Percentiles rank a stretch among this genome's conserved stretches.
Evolutionary conservation across 2,113 vertebrate genomes (phyloP).

Genomic region (Lasiurus borealis): DNA sequence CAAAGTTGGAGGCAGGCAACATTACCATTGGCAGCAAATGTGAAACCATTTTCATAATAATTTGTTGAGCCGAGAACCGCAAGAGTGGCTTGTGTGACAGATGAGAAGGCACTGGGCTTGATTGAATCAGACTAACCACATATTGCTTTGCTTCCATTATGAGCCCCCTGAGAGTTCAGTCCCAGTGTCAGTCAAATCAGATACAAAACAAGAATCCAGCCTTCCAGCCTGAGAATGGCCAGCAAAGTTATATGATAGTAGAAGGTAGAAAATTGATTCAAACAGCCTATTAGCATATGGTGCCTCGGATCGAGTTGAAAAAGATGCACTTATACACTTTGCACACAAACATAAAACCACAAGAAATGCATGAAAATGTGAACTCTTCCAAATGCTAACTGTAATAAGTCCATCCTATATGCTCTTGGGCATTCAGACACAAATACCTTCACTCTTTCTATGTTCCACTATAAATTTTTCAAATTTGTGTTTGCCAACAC

Average conservation of each 20-base stretch:
- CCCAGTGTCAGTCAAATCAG: conserved; percentile 65
- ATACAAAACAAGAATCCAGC: conserved; percentile 63
- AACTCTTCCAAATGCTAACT: background rate
- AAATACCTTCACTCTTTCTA: background rate
- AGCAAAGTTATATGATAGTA: background rate
- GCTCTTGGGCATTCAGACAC: conserved; percentile 37
- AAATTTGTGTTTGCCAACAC: conserved; percentile 71
- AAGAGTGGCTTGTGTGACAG: conserved; percentile 71
- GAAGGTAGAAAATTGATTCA: conserved; percentile 26
- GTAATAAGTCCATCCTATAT: conserved; percentile 46
- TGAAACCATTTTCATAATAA: conserved; percentile 82
- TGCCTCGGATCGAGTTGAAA: background rate
- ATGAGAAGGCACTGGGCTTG: conserved; percentile 72
- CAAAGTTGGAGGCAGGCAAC: conserved; percentile 76
- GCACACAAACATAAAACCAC: conserved; percentile 26
- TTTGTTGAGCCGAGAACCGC: conserved; percentile 78
- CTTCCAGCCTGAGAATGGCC: background rate
- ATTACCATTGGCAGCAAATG: conserved; percentile 71
- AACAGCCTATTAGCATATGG: background rate
- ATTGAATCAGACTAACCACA: conserved; percentile 73
- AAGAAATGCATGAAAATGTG: conserved; percentile 35
- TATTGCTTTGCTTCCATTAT: conserved; percentile 64
- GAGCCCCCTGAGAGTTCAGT: conserved; percentile 53
- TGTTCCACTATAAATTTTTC: conserved; percentile 36
- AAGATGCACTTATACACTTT: background rate